Evolutionary conservation across 1,140 invertebrate species (phyloP).

Genomic region (Aphelenchoides fujianensis): DNA sequence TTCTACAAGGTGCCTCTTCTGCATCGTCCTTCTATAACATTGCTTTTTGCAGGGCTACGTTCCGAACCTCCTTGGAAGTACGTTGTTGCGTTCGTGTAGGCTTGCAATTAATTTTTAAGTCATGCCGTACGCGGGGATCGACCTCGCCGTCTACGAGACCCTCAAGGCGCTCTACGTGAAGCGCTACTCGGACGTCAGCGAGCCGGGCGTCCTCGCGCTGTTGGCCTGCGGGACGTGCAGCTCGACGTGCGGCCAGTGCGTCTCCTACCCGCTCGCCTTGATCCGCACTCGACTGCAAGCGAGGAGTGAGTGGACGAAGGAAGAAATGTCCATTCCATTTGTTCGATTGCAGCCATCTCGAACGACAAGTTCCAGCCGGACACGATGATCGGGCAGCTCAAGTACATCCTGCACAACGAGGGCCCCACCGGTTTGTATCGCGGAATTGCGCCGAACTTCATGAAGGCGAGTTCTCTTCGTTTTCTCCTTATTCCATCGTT

Average conservation of each 20-base stretch:
- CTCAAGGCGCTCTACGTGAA: slow-evolving; percentile 67
- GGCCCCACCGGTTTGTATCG: slow-evolving; percentile 88
- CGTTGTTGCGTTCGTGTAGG: too few species aligned
- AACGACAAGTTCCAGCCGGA: slow-evolving; percentile 49
- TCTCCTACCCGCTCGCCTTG: slow-evolving; percentile 92
- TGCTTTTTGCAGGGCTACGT: slow-evolving; percentile 67
- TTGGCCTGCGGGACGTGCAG: slow-evolving; percentile 86
- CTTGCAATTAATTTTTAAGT: too few species aligned
- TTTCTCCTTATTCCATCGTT: too few species aligned
- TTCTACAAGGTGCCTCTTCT: slow-evolving; percentile 90
- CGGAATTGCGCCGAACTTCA: slow-evolving; percentile 93
- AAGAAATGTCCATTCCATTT: neutral
- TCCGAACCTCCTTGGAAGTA: slow-evolving; percentile 94
- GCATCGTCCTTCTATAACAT: slow-evolving; percentile 7
- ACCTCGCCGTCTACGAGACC: slow-evolving; percentile 91
- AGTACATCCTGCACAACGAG: slow-evolving; percentile 80
- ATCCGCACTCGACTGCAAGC: slow-evolving; percentile 91
- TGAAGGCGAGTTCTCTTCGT: too few species aligned
- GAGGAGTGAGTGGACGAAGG: slow-evolving; percentile 69
- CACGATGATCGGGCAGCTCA: slow-evolving; percentile 80
- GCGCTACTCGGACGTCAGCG: slow-evolving; percentile 69
- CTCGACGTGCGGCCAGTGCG: slow-evolving; percentile 89
- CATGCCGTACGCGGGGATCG: slow-evolving; percentile 96
- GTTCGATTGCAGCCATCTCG: slow-evolving; percentile 55
- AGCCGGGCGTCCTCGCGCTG: slow-evolving; percentile 73